phyloP scores from a whole-genome alignment of 2,797 vertebrate species.

The Petrocephalus sullivani region DNA sequence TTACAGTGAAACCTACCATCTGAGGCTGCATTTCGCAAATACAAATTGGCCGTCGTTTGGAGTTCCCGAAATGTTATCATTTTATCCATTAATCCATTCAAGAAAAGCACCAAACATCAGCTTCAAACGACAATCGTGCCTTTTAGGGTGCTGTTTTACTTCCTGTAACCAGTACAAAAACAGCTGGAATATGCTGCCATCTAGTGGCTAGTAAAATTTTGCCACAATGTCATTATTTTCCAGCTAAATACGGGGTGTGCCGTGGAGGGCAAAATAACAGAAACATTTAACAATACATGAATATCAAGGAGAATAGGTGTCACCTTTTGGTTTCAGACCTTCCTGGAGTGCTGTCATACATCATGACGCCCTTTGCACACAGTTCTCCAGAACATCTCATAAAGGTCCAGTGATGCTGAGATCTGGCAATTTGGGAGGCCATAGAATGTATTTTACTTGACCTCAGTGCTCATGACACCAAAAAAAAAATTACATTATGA shows the following conservation, averaged over 20 bases:
- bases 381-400: not conserved
- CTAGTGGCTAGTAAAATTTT: conserved; percentile 55
- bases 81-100: not conserved
- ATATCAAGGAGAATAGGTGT: not conserved
- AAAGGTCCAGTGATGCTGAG: not conserved
- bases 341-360: not conserved
- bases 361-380: not conserved
- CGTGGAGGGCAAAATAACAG: not conserved
- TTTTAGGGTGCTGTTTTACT: not conserved
- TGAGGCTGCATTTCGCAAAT: not conserved
- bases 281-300: not conserved
- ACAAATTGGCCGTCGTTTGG: not conserved
- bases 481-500: not conserved
- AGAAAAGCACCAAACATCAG: not conserved
- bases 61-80: not conserved
- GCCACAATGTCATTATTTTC: not conserved
- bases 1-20: not conserved
- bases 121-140: not conserved
- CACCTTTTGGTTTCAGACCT: not conserved
- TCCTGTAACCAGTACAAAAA: not conserved
- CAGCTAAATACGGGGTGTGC: not conserved
- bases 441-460: not conserved
- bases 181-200: conserved; percentile 60
- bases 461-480: not conserved
- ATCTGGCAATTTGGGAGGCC: not conserved